Evolutionary conservation across 2,797 vertebrate species (phyloP), one percentile per base, ranked within the genome.

Genomic region (Hybognathus amarus): DNA sequence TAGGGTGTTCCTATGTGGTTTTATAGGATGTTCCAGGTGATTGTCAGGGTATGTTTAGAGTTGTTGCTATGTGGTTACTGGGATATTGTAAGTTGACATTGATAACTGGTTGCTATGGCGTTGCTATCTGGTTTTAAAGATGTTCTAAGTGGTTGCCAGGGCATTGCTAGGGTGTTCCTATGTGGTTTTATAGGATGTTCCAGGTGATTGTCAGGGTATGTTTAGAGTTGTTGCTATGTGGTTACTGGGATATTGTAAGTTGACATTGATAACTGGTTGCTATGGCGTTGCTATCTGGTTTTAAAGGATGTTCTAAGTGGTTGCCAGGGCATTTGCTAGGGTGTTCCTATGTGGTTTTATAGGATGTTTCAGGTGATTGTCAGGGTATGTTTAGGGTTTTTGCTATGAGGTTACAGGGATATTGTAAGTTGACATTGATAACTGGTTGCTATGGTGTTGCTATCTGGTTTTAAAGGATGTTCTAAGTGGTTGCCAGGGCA

Each of bases 351-450:
- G 24, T 27, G 5, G 24, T 27, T 61, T 61, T 24, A 12, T 6
- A 24, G n/a, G 10, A 13, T 61, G 11, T 61, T 27, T 11, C 27
- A 45, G 24, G 5, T 27, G 56, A 6, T 6, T 61, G 11, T 27
- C 12, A 1, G 30, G 30, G 30, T 1, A 30, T 30, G 1, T 30
- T 30, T 1, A 2, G 30, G 30, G 1, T 1, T 30, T 30, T 1
- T 2, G 1, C 2, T 30, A 2, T 1, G 30, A 2, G 1, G 2
- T 30, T 27, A 15, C 13, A 3, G 6, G 6, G 13, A 17, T 4
- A 30, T 17, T 56, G 20, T 56, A n/a, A n/a, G 22, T n/a, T 56
- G 54, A n/a, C 22, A n/a, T 13, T 27, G 2, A 2, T 30, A 63
- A 9, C 24, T 30, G 13, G 27, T 63, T 33, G 13, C 13, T 17